Conservation (phyloP, 2,797 vertebrate species). For the Protonibea diacanthus region DNA sequence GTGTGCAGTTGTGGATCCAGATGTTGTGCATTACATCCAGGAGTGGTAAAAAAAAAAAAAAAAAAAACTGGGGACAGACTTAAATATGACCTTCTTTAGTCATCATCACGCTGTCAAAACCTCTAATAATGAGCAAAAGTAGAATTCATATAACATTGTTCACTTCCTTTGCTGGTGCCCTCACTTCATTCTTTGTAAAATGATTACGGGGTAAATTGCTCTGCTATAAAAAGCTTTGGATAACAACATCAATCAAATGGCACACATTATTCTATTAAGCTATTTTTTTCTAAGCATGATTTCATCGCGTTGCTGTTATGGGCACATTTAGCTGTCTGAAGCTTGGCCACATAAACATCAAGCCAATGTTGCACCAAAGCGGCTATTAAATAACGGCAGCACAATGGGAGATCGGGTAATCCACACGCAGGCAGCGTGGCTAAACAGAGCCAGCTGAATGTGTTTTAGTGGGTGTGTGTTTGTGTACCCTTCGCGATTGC, state of each 20-base stretch:
- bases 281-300: conserved; percentile 8
- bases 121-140: not conserved
- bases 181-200: conserved; percentile 15
- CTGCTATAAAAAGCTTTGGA: not conserved
- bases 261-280: conserved; percentile 17
- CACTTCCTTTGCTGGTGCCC: not conserved
- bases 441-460: conserved; percentile 63
- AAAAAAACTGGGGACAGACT: not conserved
- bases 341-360: conserved; percentile 29
- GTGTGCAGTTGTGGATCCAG: conserved; percentile 31
- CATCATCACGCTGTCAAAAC: not conserved
- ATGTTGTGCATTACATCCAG: conserved; percentile 30
- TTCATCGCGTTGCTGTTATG: conserved; percentile 24
- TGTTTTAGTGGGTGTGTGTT: conserved; percentile 33
- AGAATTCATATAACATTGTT: not conserved
- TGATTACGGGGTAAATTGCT: not conserved
- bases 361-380: conserved; percentile 30
- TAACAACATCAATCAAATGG: not conserved
- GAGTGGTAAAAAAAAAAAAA: not conserved
- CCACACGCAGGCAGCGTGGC: conserved; percentile 45
- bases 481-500: conserved; percentile 47
- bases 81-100: not conserved
- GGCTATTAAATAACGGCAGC: conserved; percentile 50
- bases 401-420: conserved; percentile 51
- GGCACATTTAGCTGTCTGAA: conserved; percentile 22